These are phyloP conservation scores for Drosophila borborema DNA, from an alignment of 2,888 invertebrate species.

Conservation along the genomic window DNA sequence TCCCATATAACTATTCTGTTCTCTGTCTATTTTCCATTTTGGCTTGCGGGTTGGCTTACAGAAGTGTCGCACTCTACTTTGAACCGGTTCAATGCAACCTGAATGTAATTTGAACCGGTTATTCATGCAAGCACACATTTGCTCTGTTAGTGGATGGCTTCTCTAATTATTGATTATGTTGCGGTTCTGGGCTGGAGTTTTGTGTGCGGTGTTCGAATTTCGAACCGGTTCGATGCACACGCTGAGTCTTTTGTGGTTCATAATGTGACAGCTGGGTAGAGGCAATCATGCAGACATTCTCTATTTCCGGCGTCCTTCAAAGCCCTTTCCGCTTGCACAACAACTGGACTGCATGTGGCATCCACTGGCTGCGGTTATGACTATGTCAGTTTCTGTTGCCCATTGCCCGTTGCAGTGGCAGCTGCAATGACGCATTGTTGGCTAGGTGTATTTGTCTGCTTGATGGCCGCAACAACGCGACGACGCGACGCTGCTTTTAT, in stretches of 20 bases:
- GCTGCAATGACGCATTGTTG: constrained; percentile 21
- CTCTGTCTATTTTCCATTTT: no score
- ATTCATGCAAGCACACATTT: background rate
- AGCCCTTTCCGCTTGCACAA: constrained; percentile 58
- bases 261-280: constrained; percentile 3
- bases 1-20: no score
- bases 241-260: background rate
- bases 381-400: background rate
- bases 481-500: constrained; percentile 19
- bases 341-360: constrained; percentile 20
- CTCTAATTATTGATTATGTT: background rate
- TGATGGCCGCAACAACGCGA: constrained; percentile 12
- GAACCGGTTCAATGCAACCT: background rate
- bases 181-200: background rate
- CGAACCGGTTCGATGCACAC: constrained; percentile 1
- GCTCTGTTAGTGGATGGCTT: no score
- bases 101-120: background rate
- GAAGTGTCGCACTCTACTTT: background rate
- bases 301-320: constrained; percentile 22
- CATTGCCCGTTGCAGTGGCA: constrained; percentile 1
- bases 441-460: constrained; percentile 13
- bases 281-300: constrained; percentile 28
- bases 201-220: background rate
- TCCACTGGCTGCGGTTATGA: constrained; percentile 4
- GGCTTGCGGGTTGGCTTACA: background rate